phyloP scores from a whole-genome alignment of 2,797 vertebrate species.

The Oreonectes daqikongensis region DNA sequence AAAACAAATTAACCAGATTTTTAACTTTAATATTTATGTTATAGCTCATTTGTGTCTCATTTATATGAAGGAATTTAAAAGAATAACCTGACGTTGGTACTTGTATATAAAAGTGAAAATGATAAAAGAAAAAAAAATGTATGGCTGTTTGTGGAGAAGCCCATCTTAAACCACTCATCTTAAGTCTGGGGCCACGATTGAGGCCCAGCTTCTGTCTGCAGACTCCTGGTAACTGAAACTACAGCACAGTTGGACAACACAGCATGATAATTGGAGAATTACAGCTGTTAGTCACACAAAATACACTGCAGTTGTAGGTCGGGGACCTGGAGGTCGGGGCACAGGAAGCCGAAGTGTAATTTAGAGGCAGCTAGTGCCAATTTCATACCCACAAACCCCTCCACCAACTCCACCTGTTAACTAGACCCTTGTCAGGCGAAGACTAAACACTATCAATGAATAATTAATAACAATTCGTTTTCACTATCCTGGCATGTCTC shows the following conservation, averaged over 20 bases:
- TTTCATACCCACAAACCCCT: conserved; percentile 51
- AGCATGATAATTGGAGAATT: conserved; percentile 81
- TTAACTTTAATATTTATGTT: no score
- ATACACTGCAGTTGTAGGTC: conserved; percentile 81
- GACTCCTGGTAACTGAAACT: conserved; percentile 75
- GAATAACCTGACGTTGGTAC: no score
- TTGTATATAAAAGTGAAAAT: no score
- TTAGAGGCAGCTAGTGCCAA: conserved; percentile 72
- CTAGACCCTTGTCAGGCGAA: conserved; percentile 53
- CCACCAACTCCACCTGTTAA: conserved; percentile 67
- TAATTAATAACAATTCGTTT: conserved; percentile 65
- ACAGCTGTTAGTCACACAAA: conserved; percentile 83
- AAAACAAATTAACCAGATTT: no score
- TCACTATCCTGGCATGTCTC: conserved; percentile 48
- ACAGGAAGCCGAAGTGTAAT: conserved; percentile 85
- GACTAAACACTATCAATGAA: conserved; percentile 70
- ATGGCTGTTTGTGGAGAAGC: no score
- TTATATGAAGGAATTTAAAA: no score
- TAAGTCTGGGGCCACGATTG: conserved; percentile 39
- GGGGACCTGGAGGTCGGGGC: conserved; percentile 70
- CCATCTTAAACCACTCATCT: conserved; percentile 11
- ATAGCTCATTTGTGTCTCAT: no score
- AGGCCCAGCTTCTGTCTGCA: conserved; percentile 47
- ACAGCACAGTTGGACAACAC: conserved; percentile 74
- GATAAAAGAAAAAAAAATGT: no score